Evolutionary conservation across 2,113 vertebrate genomes (phyloP), one percentile per base, ranked within the genome.

Genomic region (Nothoprocta perdicaria): DNA sequence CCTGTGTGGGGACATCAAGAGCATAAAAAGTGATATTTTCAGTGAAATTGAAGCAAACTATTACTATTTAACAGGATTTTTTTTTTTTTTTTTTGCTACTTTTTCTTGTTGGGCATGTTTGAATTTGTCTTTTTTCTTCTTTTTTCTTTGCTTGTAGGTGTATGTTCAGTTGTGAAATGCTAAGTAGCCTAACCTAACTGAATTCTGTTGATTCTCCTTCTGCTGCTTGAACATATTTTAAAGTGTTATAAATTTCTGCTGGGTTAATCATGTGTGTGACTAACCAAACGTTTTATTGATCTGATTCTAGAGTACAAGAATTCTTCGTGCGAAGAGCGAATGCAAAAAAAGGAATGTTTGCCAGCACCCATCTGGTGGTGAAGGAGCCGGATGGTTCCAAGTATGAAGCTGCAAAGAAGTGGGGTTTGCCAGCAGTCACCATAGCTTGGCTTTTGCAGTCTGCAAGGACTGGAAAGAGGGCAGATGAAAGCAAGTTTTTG

Each of bases 351-450:
- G 98, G 98, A 58, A 99, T 99, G 99, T 50, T 99, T 95, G 99
- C 98, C 92, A 99, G 98, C 92, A 99, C 98, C 60, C 99, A 99
- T 65, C 97, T 99, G 58, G 97, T 99, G 68, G 87, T 98, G 73
- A 98, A 98, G 88, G 98, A 98, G 35, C 98, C 99, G 0, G 97
- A 97, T 1, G 99, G 99, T 86, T 99, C 98, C 45, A 99, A 99
- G 95, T 99, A 99, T 58, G 98, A 99, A 93, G 99, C 99, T 60
- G 98, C 99, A 0, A 98, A 99, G 96, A 99, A 99, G 90, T 99
- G 99, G 99, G 97, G 98, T 74, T 97, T 99, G 53, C 99, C 99
- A 2, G 99, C 99, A 2, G 98, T 99, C 62, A 98, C 97, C 27
- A 94, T 98, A 94, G 94, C 92, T 77, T 99, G 99, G 99, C 98